phyloP scores from a whole-genome alignment of 1,140 invertebrate species.

The Radopholus similis region DNA sequence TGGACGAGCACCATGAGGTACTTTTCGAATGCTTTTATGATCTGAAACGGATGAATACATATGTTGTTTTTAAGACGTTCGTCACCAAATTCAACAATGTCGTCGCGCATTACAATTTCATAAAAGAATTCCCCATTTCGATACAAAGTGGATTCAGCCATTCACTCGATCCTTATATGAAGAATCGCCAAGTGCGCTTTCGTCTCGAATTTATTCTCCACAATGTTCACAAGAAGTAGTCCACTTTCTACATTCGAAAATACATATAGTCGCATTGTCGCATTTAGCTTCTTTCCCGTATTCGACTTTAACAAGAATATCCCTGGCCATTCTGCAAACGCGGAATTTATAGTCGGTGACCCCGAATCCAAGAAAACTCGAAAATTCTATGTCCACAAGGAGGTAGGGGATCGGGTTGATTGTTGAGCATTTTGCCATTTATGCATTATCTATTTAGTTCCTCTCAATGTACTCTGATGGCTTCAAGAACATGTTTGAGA shows the following conservation, averaged over 20 bases:
- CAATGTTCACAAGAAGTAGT: slow-evolving; percentile 5
- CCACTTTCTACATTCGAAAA: background rate
- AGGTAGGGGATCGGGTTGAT: background rate
- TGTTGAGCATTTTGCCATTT: background rate
- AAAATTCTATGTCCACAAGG: slow-evolving; percentile 7
- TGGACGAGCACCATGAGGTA: slow-evolving; percentile 3
- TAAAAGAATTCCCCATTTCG: background rate
- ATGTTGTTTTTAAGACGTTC: background rate
- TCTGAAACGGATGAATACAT: background rate
- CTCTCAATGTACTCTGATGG: slow-evolving; percentile 13
- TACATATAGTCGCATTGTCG: background rate
- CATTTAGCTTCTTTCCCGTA: slow-evolving; percentile 3
- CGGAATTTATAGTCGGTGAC: background rate
- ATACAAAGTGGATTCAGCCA: background rate
- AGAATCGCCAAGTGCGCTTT: background rate
- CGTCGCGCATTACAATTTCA: background rate
- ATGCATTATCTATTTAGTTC: background rate
- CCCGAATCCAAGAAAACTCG: background rate
- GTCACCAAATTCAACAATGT: background rate
- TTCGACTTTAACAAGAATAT: slow-evolving; percentile 13
- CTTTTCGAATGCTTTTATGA: background rate
- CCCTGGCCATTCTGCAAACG: background rate
- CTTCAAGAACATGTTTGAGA: slow-evolving; percentile 5
- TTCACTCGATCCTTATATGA: background rate
- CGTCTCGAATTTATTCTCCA: slow-evolving; percentile 11